Conservation (phyloP, 2,888 invertebrate genomes). For the Cantharis lateralis region DNA sequence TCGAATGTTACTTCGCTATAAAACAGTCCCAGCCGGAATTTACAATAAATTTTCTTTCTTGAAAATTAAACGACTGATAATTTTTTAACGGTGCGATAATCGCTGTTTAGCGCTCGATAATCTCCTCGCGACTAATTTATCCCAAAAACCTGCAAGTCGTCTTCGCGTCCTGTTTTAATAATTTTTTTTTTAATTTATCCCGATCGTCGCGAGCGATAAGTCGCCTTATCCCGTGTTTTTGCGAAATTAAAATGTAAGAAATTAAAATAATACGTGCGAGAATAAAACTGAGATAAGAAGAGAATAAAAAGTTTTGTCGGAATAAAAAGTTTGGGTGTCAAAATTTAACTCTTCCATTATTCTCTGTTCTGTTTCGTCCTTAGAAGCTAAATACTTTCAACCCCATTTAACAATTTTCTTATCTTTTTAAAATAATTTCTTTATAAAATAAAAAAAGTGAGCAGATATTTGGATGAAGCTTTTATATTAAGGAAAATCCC, state of each 20-base stretch:
- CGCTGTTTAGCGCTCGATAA: not conserved
- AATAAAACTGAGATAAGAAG: not conserved
- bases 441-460: conserved; percentile 10
- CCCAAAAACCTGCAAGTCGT: not conserved
- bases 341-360: not conserved
- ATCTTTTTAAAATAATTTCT: conserved; percentile 13
- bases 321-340: not conserved
- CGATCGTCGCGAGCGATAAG: not conserved
- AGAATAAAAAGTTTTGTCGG: not conserved
- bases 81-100: not conserved
- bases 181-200: not conserved
- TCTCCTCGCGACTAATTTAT: not conserved
- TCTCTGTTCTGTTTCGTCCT: conserved; percentile 17
- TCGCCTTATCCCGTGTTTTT: not conserved
- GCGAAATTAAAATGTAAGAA: not conserved
- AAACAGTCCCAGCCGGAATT: not conserved
- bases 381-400: conserved; percentile 18
- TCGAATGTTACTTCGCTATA: not conserved
- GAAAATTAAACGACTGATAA: not conserved
- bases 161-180: not conserved
- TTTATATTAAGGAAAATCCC: not conserved
- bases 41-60: not conserved
- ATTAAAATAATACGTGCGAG: not conserved
- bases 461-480: not conserved
- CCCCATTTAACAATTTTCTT: conserved; percentile 27